Conservation (phyloP, 2,797 vertebrate genomes). For the Peromyscus melanophrys region DNA sequence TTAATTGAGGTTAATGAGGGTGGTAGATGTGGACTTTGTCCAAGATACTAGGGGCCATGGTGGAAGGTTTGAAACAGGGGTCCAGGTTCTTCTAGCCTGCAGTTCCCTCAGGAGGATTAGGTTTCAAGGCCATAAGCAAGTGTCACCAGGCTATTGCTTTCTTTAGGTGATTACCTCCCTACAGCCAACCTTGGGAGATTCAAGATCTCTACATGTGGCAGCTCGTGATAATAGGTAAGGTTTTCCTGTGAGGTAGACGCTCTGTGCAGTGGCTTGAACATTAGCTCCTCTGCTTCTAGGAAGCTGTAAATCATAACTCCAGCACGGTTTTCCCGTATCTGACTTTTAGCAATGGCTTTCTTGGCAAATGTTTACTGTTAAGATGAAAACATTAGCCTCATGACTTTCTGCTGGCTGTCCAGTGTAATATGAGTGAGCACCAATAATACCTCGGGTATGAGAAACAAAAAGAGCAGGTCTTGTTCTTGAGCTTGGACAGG, state of each 20-base stretch:
- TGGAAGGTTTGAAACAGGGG: neutral
- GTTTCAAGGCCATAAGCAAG: neutral
- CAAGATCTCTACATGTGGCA: neutral
- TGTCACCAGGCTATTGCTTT: slow-evolving; percentile 8
- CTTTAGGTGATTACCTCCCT: neutral
- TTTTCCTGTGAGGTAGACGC: slow-evolving; percentile 14
- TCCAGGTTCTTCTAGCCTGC: neutral
- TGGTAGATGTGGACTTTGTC: neutral
- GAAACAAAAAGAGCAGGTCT: neutral
- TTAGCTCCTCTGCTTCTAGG: slow-evolving; percentile 64
- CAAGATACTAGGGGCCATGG: neutral
- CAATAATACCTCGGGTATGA: neutral
- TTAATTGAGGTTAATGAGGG: neutral
- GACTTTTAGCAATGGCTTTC: slow-evolving; percentile 74
- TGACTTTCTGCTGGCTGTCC: slow-evolving; percentile 49
- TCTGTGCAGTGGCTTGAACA: slow-evolving; percentile 48
- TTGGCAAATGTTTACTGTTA: slow-evolving; percentile 77
- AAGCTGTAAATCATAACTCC: slow-evolving; percentile 71
- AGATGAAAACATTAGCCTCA: slow-evolving; percentile 58
- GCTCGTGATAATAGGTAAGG: neutral
- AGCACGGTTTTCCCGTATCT: slow-evolving; percentile 69
- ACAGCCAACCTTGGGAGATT: neutral
- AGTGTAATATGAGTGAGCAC: neutral
- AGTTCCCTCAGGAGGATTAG: neutral
- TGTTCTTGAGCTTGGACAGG: slow-evolving; percentile 18